Evolutionary conservation across 1,140 invertebrate species (phyloP), one percentile per base, ranked within the genome.

Genomic region (Aleiodes sp.): DNA sequence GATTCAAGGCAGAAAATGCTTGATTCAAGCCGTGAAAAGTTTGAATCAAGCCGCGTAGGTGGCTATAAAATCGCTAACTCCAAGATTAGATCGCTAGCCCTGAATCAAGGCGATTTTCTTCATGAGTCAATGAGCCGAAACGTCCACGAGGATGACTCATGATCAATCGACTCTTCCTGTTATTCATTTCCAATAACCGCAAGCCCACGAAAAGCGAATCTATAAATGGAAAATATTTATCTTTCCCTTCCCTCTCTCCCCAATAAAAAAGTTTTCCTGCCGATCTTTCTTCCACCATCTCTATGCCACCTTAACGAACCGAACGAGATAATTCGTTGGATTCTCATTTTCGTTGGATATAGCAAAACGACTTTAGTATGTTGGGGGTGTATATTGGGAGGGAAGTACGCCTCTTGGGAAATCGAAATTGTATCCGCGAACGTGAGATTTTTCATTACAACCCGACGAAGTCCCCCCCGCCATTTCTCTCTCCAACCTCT

Each of bases 381-480:
- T 37, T 56, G 57, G 21, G 61, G 26, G 21, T 33, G 46, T 41
- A 26, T 56, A 67, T 62, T 67, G 39, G 28, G 37, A 62, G 31
- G 59, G 68, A 56, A 37, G 41, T 61, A 65, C 59, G 64, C 43
- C 62, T 43, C 64, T 10, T 24, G 67, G 61, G 70, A 72, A 65
- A 65, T 63, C 63, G 72, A 73, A 70, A 70, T 73, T 68, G 70
- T 65, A 68, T 64, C 60, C 68, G 46, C 61, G 72, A 73, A 73
- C 72, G 72, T 73, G 72, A 73, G 72, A 73, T 73, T 73, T 73
- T 73, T 73, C 72, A 73, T 73, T 73, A 73, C 72, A 70, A 73
- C 65, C 67, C 57, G 24, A 60, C 43, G 35, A 59, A 59, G n/a
- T n/a, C n/a, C n/a, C 56, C 56, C 56, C 16, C 10, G 26, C 21